Evolutionary conservation across 1,140 invertebrate species (phyloP).

Genomic region (Apis mellifera): DNA sequence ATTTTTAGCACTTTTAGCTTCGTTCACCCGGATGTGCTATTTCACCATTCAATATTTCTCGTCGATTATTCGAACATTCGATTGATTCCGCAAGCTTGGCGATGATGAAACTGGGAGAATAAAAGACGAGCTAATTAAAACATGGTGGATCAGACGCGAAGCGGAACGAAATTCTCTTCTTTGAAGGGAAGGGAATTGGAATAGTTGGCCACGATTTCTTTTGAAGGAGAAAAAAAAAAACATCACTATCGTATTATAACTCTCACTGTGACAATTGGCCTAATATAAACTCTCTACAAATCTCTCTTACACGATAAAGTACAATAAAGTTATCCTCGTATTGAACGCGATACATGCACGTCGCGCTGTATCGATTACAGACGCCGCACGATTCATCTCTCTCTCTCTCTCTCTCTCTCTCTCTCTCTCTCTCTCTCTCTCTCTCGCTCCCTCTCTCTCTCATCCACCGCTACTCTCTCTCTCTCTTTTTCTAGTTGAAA

Average conservation of each 20-base stretch:
- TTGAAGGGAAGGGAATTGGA: not conserved
- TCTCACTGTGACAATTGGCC: constrained; percentile 48
- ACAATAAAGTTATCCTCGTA: constrained; percentile 50
- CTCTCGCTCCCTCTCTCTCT: not conserved
- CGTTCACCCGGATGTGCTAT: not conserved
- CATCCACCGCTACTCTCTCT: not conserved
- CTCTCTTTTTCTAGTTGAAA: constrained; percentile 9
- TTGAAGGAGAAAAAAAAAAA: constrained; percentile 25
- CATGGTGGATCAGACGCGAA: not conserved
- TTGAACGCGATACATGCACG: constrained; percentile 35
- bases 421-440: not conserved
- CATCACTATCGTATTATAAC: constrained; percentile 48
- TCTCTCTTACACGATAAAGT: constrained; percentile 58
- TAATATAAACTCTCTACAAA: constrained; percentile 67
- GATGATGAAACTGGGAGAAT: not conserved
- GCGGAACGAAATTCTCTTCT: not conserved
- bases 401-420: constrained; percentile 8
- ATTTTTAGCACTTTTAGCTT: not conserved
- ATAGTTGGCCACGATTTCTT: constrained; percentile 21
- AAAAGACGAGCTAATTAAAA: not conserved
- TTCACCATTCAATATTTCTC: not conserved
- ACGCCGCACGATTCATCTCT: constrained; percentile 32
- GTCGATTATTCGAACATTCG: not conserved
- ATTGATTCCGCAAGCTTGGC: not conserved
- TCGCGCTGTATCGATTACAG: constrained; percentile 33